A percentile compares a stretch with the other conserved stretches of the same genome.
Conservation (phyloP, 2,888 invertebrate species). For the Pseudoips prasinana region DNA sequence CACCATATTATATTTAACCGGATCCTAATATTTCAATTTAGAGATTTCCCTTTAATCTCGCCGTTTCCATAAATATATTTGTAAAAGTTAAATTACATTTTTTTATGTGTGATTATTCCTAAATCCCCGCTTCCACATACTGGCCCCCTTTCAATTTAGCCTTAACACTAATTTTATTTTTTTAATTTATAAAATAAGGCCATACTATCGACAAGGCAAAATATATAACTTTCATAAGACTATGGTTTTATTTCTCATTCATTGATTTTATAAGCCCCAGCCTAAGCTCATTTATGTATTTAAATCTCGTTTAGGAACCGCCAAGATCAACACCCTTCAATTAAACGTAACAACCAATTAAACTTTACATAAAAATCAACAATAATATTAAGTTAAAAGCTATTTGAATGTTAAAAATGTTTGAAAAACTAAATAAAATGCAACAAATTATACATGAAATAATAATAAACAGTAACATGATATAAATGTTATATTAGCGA, state of each 20-base stretch:
- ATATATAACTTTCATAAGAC: slow-evolving; percentile 43
- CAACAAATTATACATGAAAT: slow-evolving; percentile 41
- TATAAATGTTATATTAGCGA: slow-evolving; percentile 47
- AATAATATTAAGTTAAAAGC: slow-evolving; percentile 49
- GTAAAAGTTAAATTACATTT: slow-evolving; percentile 31
- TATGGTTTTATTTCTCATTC: slow-evolving; percentile 29
- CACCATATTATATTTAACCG: slow-evolving; percentile 57
- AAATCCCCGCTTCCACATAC: slow-evolving; percentile 44
- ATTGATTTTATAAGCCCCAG: slow-evolving; percentile 38
- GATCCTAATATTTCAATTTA: slow-evolving; percentile 43
- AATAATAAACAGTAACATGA: slow-evolving; percentile 34
- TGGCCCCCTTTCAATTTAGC: slow-evolving; percentile 66
- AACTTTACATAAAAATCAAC: slow-evolving; percentile 62
- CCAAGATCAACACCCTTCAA: slow-evolving; percentile 46
- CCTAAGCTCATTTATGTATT: slow-evolving; percentile 40
- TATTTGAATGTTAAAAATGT: slow-evolving; percentile 33
- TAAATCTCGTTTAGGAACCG: slow-evolving; percentile 58
- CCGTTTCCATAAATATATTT: slow-evolving; percentile 31
- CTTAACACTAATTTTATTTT: slow-evolving; percentile 54
- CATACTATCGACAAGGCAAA: slow-evolving; percentile 60
- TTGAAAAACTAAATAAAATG: slow-evolving; percentile 43
- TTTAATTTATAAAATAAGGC: slow-evolving; percentile 62
- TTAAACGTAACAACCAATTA: slow-evolving; percentile 65
- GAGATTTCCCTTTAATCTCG: slow-evolving; percentile 34
- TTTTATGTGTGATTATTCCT: slow-evolving; percentile 31